Evolutionary conservation across 2,113 vertebrate genomes (phyloP), one percentile per base, ranked within the genome.

Genomic region (Falcunculus frontatus): DNA sequence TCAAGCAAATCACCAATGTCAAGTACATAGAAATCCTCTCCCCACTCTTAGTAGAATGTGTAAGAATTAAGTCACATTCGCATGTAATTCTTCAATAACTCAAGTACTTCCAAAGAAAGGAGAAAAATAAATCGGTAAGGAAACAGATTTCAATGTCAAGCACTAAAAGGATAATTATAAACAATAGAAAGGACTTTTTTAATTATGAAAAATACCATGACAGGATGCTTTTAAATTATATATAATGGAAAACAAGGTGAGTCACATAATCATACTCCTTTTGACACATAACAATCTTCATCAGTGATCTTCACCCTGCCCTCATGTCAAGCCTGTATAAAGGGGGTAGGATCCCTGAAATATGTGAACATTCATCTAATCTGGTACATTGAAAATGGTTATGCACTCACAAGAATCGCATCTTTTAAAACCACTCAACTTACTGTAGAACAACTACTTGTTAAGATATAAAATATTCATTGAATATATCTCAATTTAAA

Each of bases 161-260:
- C 10, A 55, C 49, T 96, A 96, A 97, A 92, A 69, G 41, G 60
- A 92, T 97, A 97, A 97, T 97, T 97, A 97, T 91, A 96, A 97
- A 97, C 95, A 97, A 95, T 89, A 93, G 59, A 22, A 90, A 96
- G 75, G 69, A 89, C 80, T 95, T 97, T 84, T 95, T 96, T 94
- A 96, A 97, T 97, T 97, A 96, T 96, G 81, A 97, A 96, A 96
- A 97, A 96, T 96, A 96, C 95, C 78, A 4, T 97, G 96, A 95
- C 96, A 97, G 95, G 74, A 92, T 82, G 94, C 84, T 97, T 95
- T 97, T 92, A 97, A 97, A 97, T 97, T 95, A 97, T 92, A 95
- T 90, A 94, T 93, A 89, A 97, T 96, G 94, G 88, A 97, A 97
- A 97, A 97, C 90, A 97, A 96, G 90, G 57, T 97, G 96, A 97